Base-by-base conservation (phyloP, 2,888 invertebrate species). In the Pteria penguin region DNA sequence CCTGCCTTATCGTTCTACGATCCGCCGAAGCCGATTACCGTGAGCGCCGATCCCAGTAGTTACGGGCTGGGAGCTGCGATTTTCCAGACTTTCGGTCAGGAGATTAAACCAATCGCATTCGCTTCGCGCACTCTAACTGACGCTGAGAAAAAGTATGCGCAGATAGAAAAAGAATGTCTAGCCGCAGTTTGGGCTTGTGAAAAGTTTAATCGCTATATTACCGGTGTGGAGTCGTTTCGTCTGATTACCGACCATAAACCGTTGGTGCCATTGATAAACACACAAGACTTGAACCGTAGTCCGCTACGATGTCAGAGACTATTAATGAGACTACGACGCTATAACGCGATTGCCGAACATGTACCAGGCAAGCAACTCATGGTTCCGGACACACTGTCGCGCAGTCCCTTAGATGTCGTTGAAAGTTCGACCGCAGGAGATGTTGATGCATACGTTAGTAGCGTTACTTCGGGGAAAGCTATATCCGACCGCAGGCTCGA, bases 221-320 rank as follows among this genome's bases (percentile, higher is more conserved):
- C n/a, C n/a, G n/a, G n/a, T n/a, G n/a, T n/a, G n/a, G n/a, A n/a
- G n/a, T n/a, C n/a, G n/a, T n/a, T n/a, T n/a, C n/a, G n/a, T n/a
- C n/a, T n/a, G n/a, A n/a, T n/a, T n/a, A n/a, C n/a, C n/a, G n/a
- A n/a, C n/a, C n/a, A n/a, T n/a, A n/a, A n/a, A n/a, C n/a, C n/a
- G n/a, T n/a, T n/a, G n/a, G n/a, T n/a, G n/a, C n/a, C n/a, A n/a
- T n/a, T n/a, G n/a, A n/a, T n/a, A n/a, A n/a, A n/a, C n/a, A 74
- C 55, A 4, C 68, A 79, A 26, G 75, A 76, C 61, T 31, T 84
- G 1, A 70, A 78, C 45, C 62, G 75, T 31, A 52, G 58, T 0
- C 82, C 82, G 5, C 18, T 79, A 1, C 31, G 82, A 31, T 79
- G 75, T 33, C 85, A 85, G 63, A 62, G 79, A 26, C 57, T 84